Base-by-base conservation (phyloP, 2,888 invertebrate species). In the Patella caerulea region DNA sequence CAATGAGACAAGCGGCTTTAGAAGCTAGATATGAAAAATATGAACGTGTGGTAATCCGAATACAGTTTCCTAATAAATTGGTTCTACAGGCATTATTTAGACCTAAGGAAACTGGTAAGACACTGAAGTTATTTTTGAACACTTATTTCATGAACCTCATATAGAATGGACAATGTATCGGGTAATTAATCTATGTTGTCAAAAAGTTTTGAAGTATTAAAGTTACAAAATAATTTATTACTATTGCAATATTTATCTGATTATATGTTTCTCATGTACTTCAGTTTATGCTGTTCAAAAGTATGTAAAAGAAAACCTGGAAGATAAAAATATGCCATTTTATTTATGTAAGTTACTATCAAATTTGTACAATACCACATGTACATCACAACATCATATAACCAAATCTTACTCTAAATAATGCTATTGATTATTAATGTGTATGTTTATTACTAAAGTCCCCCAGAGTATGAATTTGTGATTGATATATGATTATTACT, bases 1-100 rank as follows among this genome's bases (percentile, higher is more conserved):
- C 94, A 65, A 92, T 94, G 86, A 93, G 95, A 71, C 93, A 94
- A 82, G 88, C 94, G 53, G 94, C 94, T 85, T 93, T 94, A 81
- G 89, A 94, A 74, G 92, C 92, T 74, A 94, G 94, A 87, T 91
- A 95, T 54, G 93, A 94, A 76, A 93, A 93, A 83, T 97, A 96
- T 92, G 95, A 95, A 86, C 94, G 94, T 88, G 94, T 95, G 73
- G 94, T 97, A 14, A 95, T 98, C 72, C 93, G 98, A 77, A 93
- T 98, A 81, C 95, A 96, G 89, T 98, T 98, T 91, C 97, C 97
- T 3, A 95, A 97, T 92, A 94, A 95, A 75, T 93, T 95, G 71
- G 95, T 97, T 69, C 93, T 98, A 45, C 98, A 98, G 92, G 97
- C 95, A 15, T 93, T 95, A 69, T 98, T 98, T 89, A 93, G 93